Base-by-base conservation (phyloP, 2,113 vertebrate species). In the Mionectes macconnelli region DNA sequence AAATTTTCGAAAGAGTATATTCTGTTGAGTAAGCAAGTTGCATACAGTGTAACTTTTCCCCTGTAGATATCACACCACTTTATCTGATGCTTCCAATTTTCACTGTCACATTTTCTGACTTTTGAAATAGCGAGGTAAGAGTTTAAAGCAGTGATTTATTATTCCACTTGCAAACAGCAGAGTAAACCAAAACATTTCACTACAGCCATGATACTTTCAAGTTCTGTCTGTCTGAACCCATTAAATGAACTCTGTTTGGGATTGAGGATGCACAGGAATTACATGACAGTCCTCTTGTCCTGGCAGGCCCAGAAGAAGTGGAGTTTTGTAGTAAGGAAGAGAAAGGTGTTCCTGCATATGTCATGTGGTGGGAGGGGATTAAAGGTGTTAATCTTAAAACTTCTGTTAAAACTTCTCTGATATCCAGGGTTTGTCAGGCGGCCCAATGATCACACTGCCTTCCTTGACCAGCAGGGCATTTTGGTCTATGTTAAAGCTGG, bases 1-100 rank as follows among this genome's bases (percentile, higher is more conserved):
- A 62, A 60, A 47, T 90, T 90, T 83, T 79, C 80, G 78, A 19
- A 25, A 67, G 50, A 42, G 30, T 93, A 6, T 27, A 52, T 81
- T 89, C 59, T 91, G 78, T 67, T 94, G 69, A 68, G 49, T 77
- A 89, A 94, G 68, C 73, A 95, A 95, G 42, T 82, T 96, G 45
- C 52, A 39, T 63, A 52, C 52, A 84, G 56, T 22, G 42, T 68
- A 87, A 91, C 84, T 84, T 87, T 93, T 93, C 31, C 14, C 87
- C 13, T 89, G 4, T 16, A 33, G 28, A 4, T 69, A 53, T 62
- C 44, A 77, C 15, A 40, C 7, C 35, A 17, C 24, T 81, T 89
- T 49, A 19, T 81, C 5, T 14, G 64, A 74, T 49, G 22, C 22
- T 70, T 90, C 52, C 30, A 69, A 39, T 16, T 63, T 86, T 74